phyloP scores from a whole-genome alignment of 1,140 invertebrate species.

The Oryctes rhinoceros region DNA sequence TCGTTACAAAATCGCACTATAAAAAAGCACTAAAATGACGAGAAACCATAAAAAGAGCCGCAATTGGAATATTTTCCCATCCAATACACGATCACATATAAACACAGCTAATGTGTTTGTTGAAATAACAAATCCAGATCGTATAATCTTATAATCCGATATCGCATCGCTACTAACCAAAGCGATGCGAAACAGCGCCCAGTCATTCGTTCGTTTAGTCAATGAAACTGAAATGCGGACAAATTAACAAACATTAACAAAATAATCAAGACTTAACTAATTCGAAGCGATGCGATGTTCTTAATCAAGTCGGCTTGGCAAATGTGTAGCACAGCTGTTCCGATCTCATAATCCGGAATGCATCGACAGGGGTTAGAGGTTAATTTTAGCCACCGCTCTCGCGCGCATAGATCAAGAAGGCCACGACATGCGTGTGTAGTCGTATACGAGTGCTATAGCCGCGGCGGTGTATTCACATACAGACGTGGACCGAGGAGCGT shows the following conservation, averaged over 20 bases:
- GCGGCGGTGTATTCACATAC: background rate
- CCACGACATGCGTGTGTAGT: background rate
- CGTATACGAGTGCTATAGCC: background rate
- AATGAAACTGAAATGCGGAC: constrained; percentile 35
- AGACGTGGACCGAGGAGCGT: background rate
- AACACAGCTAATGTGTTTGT: constrained; percentile 2
- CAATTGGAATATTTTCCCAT: background rate
- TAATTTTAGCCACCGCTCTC: constrained; percentile 53
- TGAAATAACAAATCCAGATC: background rate
- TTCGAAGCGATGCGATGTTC: constrained; percentile 49
- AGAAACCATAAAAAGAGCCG: too few species aligned
- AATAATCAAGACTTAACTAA: constrained; percentile 57
- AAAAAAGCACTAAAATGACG: background rate
- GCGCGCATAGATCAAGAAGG: constrained; percentile 15
- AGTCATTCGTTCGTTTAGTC: constrained; percentile 1
- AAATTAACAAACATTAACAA: constrained; percentile 58
- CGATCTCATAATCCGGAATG: constrained; percentile 57
- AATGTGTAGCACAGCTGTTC: constrained; percentile 58
- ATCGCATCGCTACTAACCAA: background rate
- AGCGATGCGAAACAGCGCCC: background rate
- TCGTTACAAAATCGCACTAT: background rate
- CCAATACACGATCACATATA: background rate
- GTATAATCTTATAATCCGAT: background rate
- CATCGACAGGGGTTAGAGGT: constrained; percentile 59
- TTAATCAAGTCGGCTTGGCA: constrained; percentile 56